These are phyloP conservation scores for Camponotus fellah DNA, from an alignment of 2,888 invertebrate genomes.

Conservation along the genomic window DNA sequence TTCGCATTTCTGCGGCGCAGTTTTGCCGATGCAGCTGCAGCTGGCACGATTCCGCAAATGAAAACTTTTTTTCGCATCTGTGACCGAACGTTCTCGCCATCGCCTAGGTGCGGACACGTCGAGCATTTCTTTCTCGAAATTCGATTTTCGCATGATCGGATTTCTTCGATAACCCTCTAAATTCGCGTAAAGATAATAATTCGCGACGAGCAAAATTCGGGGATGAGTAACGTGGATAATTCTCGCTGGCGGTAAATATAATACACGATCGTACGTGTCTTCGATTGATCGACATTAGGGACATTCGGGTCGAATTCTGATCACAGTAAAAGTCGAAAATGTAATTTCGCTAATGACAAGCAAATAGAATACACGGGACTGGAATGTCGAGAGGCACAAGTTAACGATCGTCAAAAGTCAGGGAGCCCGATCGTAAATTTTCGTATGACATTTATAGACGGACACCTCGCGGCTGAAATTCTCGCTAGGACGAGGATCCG, in stretches of 20 bases:
- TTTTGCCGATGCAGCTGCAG: conserved; percentile 43
- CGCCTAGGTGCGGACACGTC: conserved; percentile 55
- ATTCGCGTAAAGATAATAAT: not conserved
- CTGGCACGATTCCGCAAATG: conserved; percentile 58
- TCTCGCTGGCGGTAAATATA: not conserved
- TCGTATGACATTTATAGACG: conserved; percentile 83
- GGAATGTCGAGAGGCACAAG: conserved; percentile 59
- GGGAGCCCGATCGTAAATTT: conserved; percentile 84
- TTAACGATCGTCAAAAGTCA: conserved; percentile 79
- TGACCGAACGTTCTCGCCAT: conserved; percentile 66
- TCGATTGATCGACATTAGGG: conserved; percentile 15
- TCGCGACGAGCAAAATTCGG: not conserved
- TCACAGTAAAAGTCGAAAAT: conserved; percentile 67
- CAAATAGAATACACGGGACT: conserved; percentile 68
- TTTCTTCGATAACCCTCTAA: not conserved
- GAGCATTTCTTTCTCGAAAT: conserved; percentile 66
- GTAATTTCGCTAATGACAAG: conserved; percentile 73
- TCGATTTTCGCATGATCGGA: conserved; percentile 61
- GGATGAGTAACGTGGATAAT: not conserved
- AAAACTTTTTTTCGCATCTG: conserved; percentile 77
- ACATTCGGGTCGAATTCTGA: conserved; percentile 53
- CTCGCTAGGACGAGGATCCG: conserved; percentile 75
- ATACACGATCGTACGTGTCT: not conserved
- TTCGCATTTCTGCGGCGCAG: conserved; percentile 55
- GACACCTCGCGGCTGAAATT: conserved; percentile 79